These are phyloP conservation scores for Muricea muricata DNA, from an alignment of 92 coral and sea anemone species.

Conservation along the genomic window DNA sequence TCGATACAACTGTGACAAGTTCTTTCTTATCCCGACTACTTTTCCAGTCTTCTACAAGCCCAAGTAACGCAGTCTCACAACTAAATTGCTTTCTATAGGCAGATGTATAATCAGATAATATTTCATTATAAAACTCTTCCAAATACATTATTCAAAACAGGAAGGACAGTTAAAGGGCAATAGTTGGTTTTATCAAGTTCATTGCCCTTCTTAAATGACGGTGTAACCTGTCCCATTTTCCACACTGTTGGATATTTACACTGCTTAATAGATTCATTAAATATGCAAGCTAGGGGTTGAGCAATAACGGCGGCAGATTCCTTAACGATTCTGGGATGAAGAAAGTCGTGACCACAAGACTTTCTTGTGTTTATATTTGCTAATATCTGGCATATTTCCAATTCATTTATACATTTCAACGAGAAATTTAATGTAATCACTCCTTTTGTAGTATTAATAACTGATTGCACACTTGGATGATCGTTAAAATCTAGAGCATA, in stretches of 20 bases:
- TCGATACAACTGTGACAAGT: conserved; percentile 47
- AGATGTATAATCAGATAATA: conserved; percentile 53
- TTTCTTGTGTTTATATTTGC: conserved; percentile 50
- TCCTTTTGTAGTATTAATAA: conserved; percentile 23
- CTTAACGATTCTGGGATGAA: conserved; percentile 53
- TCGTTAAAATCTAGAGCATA: too few relatives aligned
- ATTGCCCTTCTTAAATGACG: conserved; percentile 57
- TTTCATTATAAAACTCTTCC: conserved; percentile 44
- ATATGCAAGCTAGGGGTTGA: conserved; percentile 60
- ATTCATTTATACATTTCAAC: conserved; percentile 47
- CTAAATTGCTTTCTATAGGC: conserved; percentile 56
- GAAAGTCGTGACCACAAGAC: conserved; percentile 57
- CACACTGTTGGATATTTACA: conserved; percentile 61
- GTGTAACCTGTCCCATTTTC: conserved; percentile 76
- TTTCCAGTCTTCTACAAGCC: conserved; percentile 56
- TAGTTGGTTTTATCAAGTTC: conserved; percentile 60
- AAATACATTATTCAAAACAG: conserved; percentile 60
- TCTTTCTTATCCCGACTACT: conserved; percentile 36
- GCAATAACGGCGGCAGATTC: conserved; percentile 64
- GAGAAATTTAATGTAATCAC: background rate
- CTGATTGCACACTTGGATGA: conserved; percentile 57
- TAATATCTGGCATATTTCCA: conserved; percentile 40
- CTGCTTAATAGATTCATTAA: conserved; percentile 57
- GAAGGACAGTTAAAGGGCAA: conserved; percentile 66
- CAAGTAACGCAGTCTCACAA: conserved; percentile 51